These are phyloP conservation scores for Scortum barcoo DNA, from an alignment of 2,113 vertebrate genomes.

Conservation along the genomic window DNA sequence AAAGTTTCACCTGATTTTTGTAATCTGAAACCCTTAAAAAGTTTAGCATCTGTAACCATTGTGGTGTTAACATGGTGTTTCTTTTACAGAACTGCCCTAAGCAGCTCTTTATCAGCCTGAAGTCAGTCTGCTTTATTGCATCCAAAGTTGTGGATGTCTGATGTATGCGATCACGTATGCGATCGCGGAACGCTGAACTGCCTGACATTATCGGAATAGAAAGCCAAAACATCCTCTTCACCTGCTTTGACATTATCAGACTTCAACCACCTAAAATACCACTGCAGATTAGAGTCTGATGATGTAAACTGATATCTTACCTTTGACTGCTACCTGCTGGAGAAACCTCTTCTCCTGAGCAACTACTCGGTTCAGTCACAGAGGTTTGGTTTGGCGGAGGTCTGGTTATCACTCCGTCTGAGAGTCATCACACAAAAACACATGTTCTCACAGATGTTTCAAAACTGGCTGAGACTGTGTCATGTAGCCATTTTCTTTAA, in stretches of 20 bases:
- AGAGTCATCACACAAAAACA: conserved; percentile 16
- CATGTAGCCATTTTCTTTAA: not conserved
- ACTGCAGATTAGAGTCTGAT: not conserved
- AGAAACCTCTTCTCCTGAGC: conserved; percentile 1
- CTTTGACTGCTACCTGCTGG: conserved; percentile 67
- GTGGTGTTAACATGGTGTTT: not conserved
- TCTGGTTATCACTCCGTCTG: conserved; percentile 76
- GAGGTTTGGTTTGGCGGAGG: conserved; percentile 6
- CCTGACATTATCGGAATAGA: not conserved
- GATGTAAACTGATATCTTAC: conserved; percentile 44
- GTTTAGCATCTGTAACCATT: not conserved
- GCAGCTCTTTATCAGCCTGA: too few relatives aligned
- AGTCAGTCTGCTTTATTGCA: not conserved
- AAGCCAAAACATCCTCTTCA: conserved; percentile 17
- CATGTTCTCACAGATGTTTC: not conserved
- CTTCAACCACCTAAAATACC: not conserved
- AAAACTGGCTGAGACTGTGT: not conserved
- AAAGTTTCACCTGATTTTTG: not conserved
- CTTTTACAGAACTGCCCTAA: not conserved
- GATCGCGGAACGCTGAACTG: not conserved
- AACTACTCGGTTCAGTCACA: not conserved
- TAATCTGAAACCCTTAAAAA: not conserved
- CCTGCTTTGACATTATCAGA: not conserved
- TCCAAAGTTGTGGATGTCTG: not conserved
- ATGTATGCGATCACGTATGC: not conserved